Conservation (phyloP, 1,140 invertebrate species). For the Lepidotrigona ventralis region DNA sequence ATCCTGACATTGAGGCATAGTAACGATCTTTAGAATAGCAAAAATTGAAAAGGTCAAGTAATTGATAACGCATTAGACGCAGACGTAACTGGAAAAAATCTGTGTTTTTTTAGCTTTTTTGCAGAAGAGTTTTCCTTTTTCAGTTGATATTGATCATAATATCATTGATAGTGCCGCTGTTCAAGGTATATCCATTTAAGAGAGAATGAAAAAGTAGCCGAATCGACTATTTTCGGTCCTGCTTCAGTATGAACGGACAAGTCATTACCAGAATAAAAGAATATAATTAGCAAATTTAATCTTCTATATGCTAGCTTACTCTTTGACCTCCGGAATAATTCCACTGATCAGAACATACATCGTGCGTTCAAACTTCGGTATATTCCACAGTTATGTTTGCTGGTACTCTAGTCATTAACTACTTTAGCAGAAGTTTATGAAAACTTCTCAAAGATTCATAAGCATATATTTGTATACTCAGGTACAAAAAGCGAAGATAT, state of each 20-base stretch:
- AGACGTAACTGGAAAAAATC: not conserved
- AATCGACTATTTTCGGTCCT: not conserved
- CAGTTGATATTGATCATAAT: not conserved
- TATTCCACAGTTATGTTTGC: not conserved
- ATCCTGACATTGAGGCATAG: not conserved
- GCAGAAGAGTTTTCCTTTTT: not conserved
- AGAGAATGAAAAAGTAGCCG: not conserved
- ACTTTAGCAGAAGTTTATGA: not conserved
- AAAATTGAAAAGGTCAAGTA: conserved; percentile 15
- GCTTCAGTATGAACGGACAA: not conserved
- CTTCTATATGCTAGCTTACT: conserved; percentile 51
- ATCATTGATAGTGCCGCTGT: too few species aligned
- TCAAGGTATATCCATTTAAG: not conserved
- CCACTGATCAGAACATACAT: conserved; percentile 57
- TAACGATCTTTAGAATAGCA: too few species aligned
- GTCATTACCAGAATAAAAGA: conserved; percentile 22
- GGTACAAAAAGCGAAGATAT: not conserved
- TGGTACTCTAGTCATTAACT: too few species aligned
- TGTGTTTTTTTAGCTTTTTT: not conserved
- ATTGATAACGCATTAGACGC: not conserved
- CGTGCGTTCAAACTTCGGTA: not conserved
- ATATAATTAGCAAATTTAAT: conserved; percentile 68
- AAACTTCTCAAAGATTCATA: not conserved
- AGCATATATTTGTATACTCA: too few species aligned
- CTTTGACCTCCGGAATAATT: conserved; percentile 73